phyloP scores from a whole-genome alignment of 2,888 invertebrate species.

The Melanostoma scalare region DNA sequence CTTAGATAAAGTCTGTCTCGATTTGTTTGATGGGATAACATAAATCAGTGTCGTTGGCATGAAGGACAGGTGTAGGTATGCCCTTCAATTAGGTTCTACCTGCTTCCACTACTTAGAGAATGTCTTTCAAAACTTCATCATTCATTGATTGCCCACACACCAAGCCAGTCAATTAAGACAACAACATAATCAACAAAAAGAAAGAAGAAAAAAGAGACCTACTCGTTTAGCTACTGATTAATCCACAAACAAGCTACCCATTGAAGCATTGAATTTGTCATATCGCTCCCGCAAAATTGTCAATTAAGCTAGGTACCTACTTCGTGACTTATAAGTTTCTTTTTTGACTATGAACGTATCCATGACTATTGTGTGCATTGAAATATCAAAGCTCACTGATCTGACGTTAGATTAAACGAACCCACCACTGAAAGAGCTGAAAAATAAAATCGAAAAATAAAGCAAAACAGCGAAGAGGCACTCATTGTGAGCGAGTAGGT shows the following conservation, averaged over 20 bases:
- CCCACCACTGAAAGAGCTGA: slow-evolving; percentile 3
- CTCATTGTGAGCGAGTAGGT: background rate
- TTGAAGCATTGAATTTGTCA: slow-evolving; percentile 50
- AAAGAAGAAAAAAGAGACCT: slow-evolving; percentile 10
- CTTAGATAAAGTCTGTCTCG: no score
- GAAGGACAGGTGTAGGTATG: slow-evolving; percentile 33
- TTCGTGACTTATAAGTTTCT: slow-evolving; percentile 39
- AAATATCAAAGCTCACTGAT: slow-evolving; percentile 47
- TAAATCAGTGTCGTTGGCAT: no score
- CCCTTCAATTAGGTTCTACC: slow-evolving; percentile 19
- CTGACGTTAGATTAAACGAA: slow-evolving; percentile 45
- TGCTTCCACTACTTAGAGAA: slow-evolving; percentile 15
- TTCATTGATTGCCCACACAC: slow-evolving; percentile 46
- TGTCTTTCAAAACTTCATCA: background rate
- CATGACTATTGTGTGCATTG: slow-evolving; percentile 14
- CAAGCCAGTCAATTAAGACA: slow-evolving; percentile 11
- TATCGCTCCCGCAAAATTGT: slow-evolving; percentile 55
- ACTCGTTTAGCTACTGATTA: slow-evolving; percentile 50
- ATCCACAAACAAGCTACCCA: slow-evolving; percentile 49
- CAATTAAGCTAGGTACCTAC: slow-evolving; percentile 52
- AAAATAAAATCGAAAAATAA: slow-evolving; percentile 28
- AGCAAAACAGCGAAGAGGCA: background rate
- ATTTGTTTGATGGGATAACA: no score
- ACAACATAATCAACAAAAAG: background rate
- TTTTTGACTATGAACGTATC: slow-evolving; percentile 6